Conservation (phyloP, 2,888 invertebrate genomes). For the Griposia aprilina region DNA sequence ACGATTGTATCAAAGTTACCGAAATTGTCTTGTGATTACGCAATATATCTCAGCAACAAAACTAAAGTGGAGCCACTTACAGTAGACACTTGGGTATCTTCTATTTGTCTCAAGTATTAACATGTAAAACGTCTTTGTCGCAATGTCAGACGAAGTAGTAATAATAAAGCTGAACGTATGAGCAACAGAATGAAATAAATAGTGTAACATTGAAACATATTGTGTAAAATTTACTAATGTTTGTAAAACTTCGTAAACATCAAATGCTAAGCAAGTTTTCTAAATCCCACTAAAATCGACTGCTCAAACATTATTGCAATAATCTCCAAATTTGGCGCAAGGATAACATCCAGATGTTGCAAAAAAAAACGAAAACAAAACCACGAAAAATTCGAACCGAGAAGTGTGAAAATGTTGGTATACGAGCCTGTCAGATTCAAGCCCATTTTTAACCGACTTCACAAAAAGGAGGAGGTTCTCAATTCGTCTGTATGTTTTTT, state of each 20-base stretch:
- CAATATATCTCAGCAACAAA: conserved; percentile 6
- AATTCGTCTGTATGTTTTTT: too few relatives aligned
- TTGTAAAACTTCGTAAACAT: neutral
- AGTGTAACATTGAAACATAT: neutral
- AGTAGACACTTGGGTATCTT: neutral
- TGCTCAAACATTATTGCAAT: neutral
- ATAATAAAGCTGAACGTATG: conserved; percentile 12
- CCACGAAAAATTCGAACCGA: neutral
- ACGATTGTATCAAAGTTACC: neutral
- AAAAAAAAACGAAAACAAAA: neutral
- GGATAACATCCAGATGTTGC: neutral
- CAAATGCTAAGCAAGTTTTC: neutral
- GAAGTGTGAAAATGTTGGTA: conserved; percentile 6
- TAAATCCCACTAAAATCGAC: neutral
- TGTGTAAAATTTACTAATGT: neutral
- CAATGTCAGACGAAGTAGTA: conserved; percentile 44
- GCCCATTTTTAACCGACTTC: too few relatives aligned
- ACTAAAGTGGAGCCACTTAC: conserved; percentile 32
- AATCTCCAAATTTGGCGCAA: neutral
- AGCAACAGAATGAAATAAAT: neutral
- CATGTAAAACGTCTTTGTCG: conserved; percentile 63
- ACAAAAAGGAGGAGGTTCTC: too few relatives aligned
- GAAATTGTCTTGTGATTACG: neutral
- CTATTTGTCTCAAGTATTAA: conserved; percentile 50
- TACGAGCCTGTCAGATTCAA: neutral